Conservation (phyloP, 2,797 vertebrate genomes). For the Chloroceryle inda region DNA sequence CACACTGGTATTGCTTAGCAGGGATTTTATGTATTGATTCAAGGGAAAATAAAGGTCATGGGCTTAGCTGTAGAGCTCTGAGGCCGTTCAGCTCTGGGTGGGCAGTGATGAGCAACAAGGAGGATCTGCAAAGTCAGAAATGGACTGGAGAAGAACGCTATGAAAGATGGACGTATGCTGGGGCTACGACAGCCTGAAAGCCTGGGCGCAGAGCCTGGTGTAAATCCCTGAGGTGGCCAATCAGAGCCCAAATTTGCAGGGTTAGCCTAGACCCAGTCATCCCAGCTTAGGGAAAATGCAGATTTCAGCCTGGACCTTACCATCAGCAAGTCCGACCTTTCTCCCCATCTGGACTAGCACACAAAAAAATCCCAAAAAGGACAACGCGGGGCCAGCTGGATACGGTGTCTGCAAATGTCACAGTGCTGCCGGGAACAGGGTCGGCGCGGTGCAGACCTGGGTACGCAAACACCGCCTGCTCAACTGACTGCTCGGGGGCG, state of each 20-base stretch:
- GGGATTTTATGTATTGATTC: constrained; percentile 24
- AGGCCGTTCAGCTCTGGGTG: not conserved
- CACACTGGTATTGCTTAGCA: not conserved
- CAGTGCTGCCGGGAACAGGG: not conserved
- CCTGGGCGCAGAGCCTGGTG: not conserved
- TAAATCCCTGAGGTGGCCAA: not conserved
- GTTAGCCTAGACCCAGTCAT: not conserved
- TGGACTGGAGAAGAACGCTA: not conserved
- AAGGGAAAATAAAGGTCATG: constrained; percentile 31
- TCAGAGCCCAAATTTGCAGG: not conserved
- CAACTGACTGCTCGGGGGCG: not conserved
- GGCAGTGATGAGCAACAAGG: not conserved
- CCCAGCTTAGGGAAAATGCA: not conserved
- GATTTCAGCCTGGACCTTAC: not conserved
- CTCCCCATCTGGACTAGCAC: not conserved
- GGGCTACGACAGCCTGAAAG: not conserved
- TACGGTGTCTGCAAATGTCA: not conserved
- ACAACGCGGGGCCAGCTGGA: not conserved
- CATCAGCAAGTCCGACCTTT: not conserved
- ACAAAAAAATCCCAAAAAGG: not conserved
- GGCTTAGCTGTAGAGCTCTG: not conserved
- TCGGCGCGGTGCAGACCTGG: not conserved
- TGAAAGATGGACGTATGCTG: rapidly evolving
- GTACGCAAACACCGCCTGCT: not conserved
- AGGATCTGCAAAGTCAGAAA: not conserved